Evolutionary conservation across 2,113 vertebrate species (phyloP), one percentile per base, ranked within the genome.

Genomic region (Silurus asotus): DNA sequence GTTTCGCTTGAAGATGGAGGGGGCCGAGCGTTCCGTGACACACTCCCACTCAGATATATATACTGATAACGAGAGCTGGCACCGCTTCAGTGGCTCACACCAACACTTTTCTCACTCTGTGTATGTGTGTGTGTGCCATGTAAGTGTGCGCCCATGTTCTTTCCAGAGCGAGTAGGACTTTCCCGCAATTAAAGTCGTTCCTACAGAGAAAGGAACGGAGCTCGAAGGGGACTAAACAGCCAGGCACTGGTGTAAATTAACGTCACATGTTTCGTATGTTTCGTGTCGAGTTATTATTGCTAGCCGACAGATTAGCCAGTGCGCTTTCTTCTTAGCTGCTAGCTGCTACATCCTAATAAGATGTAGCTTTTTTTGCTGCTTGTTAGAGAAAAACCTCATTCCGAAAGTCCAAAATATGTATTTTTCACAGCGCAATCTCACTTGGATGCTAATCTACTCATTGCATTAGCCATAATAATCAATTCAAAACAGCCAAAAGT

Each of bases 41-140:
- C 83, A 85, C 85, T 53, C 69, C 23, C 83, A 80, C 49, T 65
- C 19, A 92, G 91, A 92, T 89, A 93, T 91, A 93, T 93, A 92
- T 92, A 87, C 55, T 91, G 92, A 93, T 94, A 94, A 94, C 93
- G 90, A 94, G 92, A 91, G 90, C 88, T 94, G 93, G 93, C 92
- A 92, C 86, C 28, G 85, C 92, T 91, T 93, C 94, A 93, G 84
- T 90, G 89, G 89, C 86, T 86, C 90, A 91, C 91, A 92, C 91
- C 92, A 92, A 93, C 91, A 92, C 91, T 92, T 91, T 93, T 89
- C 79, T 87, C 82, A 65, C 69, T 55, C 84, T 82, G 59, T 84
- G 89, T 85, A 81, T 86, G 79, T 84, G 81, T 86, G 86, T 89
- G 86, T 85, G 77, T 84, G 67, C 10, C 8, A 65, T 45, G 11